These are phyloP conservation scores for Isichthys henryi DNA, from an alignment of 2,113 vertebrate genomes.

Conservation along the genomic window DNA sequence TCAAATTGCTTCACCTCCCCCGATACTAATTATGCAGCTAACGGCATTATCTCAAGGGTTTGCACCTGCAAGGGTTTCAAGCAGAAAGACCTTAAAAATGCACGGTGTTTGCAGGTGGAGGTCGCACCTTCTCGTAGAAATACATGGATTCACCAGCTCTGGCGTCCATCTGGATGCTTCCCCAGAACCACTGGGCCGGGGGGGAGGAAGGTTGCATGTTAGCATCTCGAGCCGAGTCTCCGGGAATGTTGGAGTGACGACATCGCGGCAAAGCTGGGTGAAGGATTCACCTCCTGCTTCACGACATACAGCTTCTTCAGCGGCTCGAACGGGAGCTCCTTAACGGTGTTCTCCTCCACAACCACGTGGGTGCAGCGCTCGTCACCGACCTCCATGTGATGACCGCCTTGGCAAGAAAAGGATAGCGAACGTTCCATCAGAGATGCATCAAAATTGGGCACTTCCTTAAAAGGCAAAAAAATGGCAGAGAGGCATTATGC, in stretches of 20 bases:
- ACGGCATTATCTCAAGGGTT: background rate
- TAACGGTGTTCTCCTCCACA: conserved; percentile 86
- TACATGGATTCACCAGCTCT: conserved; percentile 95
- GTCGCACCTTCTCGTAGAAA: conserved; percentile 84
- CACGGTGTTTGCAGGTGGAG: background rate
- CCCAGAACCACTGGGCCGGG: conserved; percentile 90
- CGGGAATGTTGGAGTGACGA: background rate
- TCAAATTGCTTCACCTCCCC: background rate
- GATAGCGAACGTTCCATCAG: background rate
- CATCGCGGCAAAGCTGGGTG: background rate
- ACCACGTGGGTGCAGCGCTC: conserved; percentile 87
- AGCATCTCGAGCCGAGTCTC: background rate
- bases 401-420: conserved; percentile 64
- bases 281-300: conserved; percentile 84
- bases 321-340: conserved; percentile 80
- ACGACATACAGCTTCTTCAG: conserved; percentile 81
- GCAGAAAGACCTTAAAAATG: background rate
- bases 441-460: background rate
- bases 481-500: background rate
- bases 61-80: background rate
- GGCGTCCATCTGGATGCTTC: conserved; percentile 98
- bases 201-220: background rate
- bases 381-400: conserved; percentile 70
- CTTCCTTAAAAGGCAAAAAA: background rate
- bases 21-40: background rate